Evolutionary conservation across 2,113 vertebrate genomes (phyloP), one percentile per base, ranked within the genome.

Genomic region (Coptodon bakossiorum): DNA sequence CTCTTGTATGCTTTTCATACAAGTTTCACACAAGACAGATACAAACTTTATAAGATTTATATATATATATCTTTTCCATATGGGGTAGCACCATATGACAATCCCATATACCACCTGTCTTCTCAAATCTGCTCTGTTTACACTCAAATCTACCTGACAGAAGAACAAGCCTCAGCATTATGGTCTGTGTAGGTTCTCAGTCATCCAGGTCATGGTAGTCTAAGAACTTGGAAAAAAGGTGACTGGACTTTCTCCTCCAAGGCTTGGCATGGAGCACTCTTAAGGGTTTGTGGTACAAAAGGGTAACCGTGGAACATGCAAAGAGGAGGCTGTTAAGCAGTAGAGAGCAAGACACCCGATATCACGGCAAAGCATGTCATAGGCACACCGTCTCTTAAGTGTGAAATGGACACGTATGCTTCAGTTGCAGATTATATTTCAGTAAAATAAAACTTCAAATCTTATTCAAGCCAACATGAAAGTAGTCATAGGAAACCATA

Each of bases 401-500:
- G 16, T 61, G 29, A 34, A 61, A 61, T 61, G 29, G 17, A 34
- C 16, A 34, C 8, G 9, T 4, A 4, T 61, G 29, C 14, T 61
- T 61, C 29, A 61, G 27, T 6, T 61, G 8, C 3, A 31, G 1
- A 31, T 61, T 31, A 31, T 4, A 59, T 59, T 31, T 59, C 57
- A 17, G 14, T 31, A 31, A 31, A 61, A 61, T 2, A 31, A 61
- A 61, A 31, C 14, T 59, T 59, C 4, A 16, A 59, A 59, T 27
- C 54, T 5, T 31, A 59, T 31, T 31, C 56, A 59, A 59, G 27
- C 7, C 27, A 59, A 59, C 7, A 59, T 59, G 14, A 59, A 16
- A 29, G 16, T 59, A 31, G 56, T 59, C 56, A 16, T 1, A 59
- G 7, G 24, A 29, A 59, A 31, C 0, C 13, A 31, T 0, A 31